Percentiles rank a stretch among this genome's conserved stretches.
Evolutionary conservation across 2,113 vertebrate genomes (phyloP).

Genomic region (Actinemys pallida): DNA sequence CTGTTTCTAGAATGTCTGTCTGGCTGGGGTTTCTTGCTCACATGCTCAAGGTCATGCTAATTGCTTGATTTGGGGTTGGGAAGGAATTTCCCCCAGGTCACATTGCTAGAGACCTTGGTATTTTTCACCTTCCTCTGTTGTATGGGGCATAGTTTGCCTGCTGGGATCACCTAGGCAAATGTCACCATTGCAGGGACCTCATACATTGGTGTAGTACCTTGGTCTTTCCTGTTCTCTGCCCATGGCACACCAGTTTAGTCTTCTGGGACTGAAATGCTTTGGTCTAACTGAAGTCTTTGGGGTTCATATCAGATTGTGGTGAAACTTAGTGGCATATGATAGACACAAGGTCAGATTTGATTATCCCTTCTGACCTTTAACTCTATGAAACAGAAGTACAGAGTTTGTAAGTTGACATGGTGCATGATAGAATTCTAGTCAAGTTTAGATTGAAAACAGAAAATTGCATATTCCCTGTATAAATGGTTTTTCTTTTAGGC

Average conservation of each 20-base stretch:
- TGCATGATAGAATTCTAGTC: neutral
- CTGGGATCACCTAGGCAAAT: too few species aligned
- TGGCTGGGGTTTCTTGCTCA: neutral
- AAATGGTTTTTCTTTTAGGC: neutral
- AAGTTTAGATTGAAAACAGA: neutral
- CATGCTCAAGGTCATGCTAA: neutral
- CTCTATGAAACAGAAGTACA: neutral
- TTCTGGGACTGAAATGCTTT: neutral
- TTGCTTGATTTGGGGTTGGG: neutral
- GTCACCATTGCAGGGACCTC: neutral
- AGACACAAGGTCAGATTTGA: neutral
- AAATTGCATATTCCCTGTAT: neutral
- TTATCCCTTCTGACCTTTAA: neutral
- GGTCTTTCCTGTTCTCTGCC: neutral
- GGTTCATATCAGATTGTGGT: too few species aligned
- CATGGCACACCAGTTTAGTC: neutral
- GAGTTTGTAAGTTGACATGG: neutral
- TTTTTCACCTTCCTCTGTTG: neutral
- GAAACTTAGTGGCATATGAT: neutral
- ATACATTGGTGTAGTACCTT: neutral
- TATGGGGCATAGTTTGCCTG: neutral
- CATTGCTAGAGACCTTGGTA: neutral
- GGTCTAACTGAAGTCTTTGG: too few species aligned
- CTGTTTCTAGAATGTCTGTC: neutral
- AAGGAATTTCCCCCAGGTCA: neutral